A percentile compares a stretch with the other conserved stretches of the same genome.
Conservation (phyloP, 2,888 invertebrate genomes). For the Marronus borbonicus region DNA sequence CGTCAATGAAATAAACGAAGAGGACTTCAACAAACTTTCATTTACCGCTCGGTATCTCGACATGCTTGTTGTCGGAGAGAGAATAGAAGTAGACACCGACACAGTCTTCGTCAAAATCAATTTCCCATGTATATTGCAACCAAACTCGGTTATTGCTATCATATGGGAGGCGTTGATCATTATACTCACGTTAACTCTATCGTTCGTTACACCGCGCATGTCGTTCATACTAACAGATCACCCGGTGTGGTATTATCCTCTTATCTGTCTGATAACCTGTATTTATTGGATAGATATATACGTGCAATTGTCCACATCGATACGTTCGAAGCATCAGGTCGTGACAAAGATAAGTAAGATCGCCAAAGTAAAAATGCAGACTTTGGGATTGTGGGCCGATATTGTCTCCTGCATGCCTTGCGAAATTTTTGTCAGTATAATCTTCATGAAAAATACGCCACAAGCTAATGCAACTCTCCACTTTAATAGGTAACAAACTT, state of each 20-base stretch:
- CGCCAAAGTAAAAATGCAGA: conserved; percentile 45
- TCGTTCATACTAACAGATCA: conserved; percentile 30
- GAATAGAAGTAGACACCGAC: conserved; percentile 58
- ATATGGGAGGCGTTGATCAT: conserved; percentile 57
- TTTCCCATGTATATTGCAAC: conserved; percentile 59
- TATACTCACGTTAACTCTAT: conserved; percentile 49
- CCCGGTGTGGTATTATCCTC: conserved; percentile 45
- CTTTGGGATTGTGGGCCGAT: conserved; percentile 47
- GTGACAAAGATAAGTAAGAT: conserved; percentile 39
- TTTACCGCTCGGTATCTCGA: conserved; percentile 57
- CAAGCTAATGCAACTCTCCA: conserved; percentile 32
- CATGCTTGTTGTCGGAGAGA: conserved; percentile 57
- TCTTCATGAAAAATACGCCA: conserved; percentile 5
- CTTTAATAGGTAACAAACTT: conserved; percentile 36
- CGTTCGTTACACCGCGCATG: conserved; percentile 42
- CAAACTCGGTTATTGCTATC: conserved; percentile 57
- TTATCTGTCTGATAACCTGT: conserved; percentile 41
- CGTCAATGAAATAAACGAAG: conserved; percentile 39
- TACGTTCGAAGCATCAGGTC: conserved; percentile 52
- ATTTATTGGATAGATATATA: conserved; percentile 57
- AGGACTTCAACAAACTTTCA: conserved; percentile 48
- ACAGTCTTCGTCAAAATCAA: conserved; percentile 57
- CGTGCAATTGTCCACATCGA: conserved; percentile 57
- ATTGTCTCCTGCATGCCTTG: conserved; percentile 45
- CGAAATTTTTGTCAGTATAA: conserved; percentile 47